Base-by-base conservation (phyloP, 2,113 vertebrate genomes). In the Labeo catla region DNA sequence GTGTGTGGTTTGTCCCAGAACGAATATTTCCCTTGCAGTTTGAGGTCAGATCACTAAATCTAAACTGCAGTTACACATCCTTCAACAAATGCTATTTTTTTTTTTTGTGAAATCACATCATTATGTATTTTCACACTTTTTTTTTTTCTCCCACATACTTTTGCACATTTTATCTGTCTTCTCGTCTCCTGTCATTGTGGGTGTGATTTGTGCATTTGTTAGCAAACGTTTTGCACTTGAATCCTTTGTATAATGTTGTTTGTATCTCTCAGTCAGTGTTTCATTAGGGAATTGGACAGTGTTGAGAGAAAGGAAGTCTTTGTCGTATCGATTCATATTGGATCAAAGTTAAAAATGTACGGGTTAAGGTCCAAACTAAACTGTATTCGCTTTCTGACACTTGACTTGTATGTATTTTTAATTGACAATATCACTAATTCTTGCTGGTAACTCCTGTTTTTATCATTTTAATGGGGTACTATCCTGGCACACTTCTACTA, bases 301-400 rank as follows among this genome's bases (percentile, higher is more conserved):
- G 21, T 74, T 8, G 54, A 79, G 49, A 81, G n/a, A 59, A 73
- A 34, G n/a, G 28, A 28, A 43, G 16, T 79, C 15, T 57, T 7
- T 39, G 5, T 52, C 12, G 5, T 76, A 54, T 21, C 54, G 86
- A 87, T 87, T 87, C 86, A 87, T 84, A 84, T 87, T 87, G 86
- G 72, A 87, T 87, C 68, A 70, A 49, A 36, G 19, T 16, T 78
- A 2, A 61, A 47, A 76, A 36, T 13, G 45, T 65, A 61, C 61
- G 36, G 23, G 19, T 86, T 49, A 3, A 50, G 63, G 63, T 85
- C 59, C 12, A 13, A 74, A 12, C 4, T 34, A 3, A 45, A 76
- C 6, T 21, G 15, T 49, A 10, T 49, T 76, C 10, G 45, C 8
- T 28, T 7, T 12, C 6, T 43, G 0, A 61, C 4, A 39, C 16